These are phyloP conservation scores for Synergus umbraculus DNA, from an alignment of 2,888 invertebrate genomes.

Conservation along the genomic window DNA sequence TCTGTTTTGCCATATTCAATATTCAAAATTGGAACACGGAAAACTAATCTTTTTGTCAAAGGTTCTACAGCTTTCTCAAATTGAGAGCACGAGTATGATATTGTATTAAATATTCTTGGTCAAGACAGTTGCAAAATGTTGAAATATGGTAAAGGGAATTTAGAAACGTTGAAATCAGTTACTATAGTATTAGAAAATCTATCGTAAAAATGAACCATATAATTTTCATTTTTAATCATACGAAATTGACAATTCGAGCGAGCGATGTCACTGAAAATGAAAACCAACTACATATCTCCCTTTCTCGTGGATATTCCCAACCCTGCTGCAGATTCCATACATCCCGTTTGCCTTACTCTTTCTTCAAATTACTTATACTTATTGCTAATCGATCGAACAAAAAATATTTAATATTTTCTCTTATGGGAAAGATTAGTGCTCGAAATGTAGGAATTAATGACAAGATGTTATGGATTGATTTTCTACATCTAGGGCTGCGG, in stretches of 20 bases:
- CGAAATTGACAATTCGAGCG: neutral
- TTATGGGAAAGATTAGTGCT: slow-evolving; percentile 17
- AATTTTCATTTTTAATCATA: neutral
- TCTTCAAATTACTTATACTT: neutral
- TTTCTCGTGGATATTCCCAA: neutral
- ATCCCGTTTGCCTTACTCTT: neutral
- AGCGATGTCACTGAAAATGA: neutral
- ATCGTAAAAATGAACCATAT: too few relatives aligned
- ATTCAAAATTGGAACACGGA: neutral
- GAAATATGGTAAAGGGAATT: neutral
- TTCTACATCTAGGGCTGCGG: slow-evolving; percentile 69
- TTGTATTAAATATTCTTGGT: neutral
- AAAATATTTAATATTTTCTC: neutral
- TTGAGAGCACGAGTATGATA: too few relatives aligned
- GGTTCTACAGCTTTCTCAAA: neutral
- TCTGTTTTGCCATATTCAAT: neutral
- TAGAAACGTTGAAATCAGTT: neutral
- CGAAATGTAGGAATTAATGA: slow-evolving; percentile 2
- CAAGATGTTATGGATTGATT: slow-evolving; percentile 67
- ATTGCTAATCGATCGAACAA: neutral
- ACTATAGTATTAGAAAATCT: neutral
- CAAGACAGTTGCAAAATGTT: neutral
- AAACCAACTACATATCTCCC: neutral
- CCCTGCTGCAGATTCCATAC: neutral
- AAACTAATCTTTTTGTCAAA: neutral